Conservation (phyloP, 2,888 invertebrate species). For the Bruchidius siliquastri region DNA sequence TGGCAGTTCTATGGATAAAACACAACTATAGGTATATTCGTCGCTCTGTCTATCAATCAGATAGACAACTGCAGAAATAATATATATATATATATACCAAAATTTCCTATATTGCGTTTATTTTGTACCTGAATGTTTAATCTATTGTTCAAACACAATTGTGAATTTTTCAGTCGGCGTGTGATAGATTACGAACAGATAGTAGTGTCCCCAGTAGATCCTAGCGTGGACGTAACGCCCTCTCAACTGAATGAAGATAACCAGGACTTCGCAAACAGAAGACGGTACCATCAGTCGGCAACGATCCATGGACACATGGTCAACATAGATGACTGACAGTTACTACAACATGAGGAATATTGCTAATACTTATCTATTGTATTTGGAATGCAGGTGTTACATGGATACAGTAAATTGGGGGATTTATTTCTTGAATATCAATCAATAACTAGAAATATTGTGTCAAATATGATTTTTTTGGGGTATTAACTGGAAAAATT, state of each 20-base stretch:
- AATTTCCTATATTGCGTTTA: too few relatives aligned
- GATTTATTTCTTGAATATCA: too few relatives aligned
- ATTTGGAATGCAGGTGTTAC: background rate
- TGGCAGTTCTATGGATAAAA: too few relatives aligned
- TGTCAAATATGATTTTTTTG: too few relatives aligned
- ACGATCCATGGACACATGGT: constrained; percentile 71
- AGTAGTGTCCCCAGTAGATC: constrained; percentile 77
- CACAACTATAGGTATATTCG: too few relatives aligned
- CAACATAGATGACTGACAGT: constrained; percentile 43
- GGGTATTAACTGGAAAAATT: too few relatives aligned
- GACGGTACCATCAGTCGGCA: constrained; percentile 89
- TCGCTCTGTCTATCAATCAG: too few relatives aligned
- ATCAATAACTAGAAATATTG: too few relatives aligned
- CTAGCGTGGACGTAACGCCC: constrained; percentile 72
- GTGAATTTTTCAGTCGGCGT: constrained; percentile 66
- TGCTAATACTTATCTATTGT: background rate
- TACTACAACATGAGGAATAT: background rate
- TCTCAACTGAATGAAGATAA: constrained; percentile 92
- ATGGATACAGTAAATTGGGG: background rate
- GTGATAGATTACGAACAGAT: constrained; percentile 81
- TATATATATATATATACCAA: too few relatives aligned
- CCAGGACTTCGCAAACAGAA: constrained; percentile 87
- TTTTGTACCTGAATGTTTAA: too few relatives aligned
- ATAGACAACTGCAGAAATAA: too few relatives aligned
- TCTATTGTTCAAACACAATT: too few relatives aligned